Conservation (phyloP, 2,113 vertebrate species). For the Sinocyclocheilus anophthalmus region DNA sequence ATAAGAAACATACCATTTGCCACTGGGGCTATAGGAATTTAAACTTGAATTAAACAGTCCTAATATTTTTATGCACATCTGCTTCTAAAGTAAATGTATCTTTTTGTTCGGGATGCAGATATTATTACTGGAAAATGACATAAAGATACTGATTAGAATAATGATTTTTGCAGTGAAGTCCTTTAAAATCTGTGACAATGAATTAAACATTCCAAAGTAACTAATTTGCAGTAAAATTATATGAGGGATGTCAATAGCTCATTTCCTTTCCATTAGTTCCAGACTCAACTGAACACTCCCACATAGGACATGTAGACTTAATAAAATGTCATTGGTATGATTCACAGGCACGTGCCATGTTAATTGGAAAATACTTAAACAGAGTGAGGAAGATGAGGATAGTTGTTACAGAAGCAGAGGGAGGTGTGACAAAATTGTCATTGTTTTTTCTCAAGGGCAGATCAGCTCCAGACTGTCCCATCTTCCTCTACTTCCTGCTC, state of each 20-base stretch:
- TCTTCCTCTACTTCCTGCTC: slow-evolving; percentile 42
- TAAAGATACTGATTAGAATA: background rate
- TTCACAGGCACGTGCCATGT: background rate
- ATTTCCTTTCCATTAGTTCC: background rate
- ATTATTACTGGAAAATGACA: background rate
- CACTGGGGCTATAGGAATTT: background rate
- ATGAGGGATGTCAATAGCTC: background rate
- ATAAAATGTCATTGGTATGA: background rate
- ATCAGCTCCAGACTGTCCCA: slow-evolving; percentile 57
- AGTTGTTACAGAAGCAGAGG: slow-evolving; percentile 17
- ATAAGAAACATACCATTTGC: background rate
- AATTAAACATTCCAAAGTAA: background rate
- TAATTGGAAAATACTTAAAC: slow-evolving; percentile 41
- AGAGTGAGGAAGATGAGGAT: slow-evolving; percentile 15
- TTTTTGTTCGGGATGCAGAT: background rate
- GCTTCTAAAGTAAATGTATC: background rate
- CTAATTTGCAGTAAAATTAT: background rate
- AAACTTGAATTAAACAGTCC: background rate
- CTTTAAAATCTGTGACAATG: background rate
- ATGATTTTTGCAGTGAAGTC: background rate
- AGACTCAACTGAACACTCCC: background rate
- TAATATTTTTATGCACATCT: background rate
- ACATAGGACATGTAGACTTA: background rate
- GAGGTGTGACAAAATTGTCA: slow-evolving; percentile 51
- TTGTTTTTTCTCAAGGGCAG: slow-evolving; percentile 66